Percentiles rank a stretch among this genome's conserved stretches.
These are phyloP conservation scores for Chanos chanos DNA, from an alignment of 2,797 vertebrate genomes.

Conservation along the genomic window DNA sequence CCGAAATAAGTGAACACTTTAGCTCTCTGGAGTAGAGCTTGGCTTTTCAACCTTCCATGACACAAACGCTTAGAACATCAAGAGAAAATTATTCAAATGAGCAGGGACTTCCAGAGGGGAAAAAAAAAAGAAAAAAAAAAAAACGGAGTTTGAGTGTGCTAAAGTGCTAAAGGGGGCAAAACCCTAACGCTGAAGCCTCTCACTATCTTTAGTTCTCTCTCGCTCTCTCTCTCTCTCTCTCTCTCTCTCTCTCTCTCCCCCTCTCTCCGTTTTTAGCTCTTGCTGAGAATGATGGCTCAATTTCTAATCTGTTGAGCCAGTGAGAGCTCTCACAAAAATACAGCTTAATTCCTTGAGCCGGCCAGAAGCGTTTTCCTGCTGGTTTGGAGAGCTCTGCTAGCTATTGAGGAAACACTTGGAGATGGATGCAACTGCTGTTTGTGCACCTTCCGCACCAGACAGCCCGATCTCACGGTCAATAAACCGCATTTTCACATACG, in stretches of 20 bases:
- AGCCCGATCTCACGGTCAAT: slow-evolving; percentile 4
- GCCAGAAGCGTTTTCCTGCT: neutral
- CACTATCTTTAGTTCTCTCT: slow-evolving; percentile 13
- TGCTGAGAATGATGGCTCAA: slow-evolving; percentile 41
- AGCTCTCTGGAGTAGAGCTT: slow-evolving; percentile 5
- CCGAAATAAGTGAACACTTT: slow-evolving; percentile 31
- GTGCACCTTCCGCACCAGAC: slow-evolving; percentile 6
- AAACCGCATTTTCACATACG: neutral
- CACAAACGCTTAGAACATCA: slow-evolving; percentile 31
- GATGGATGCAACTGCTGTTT: neutral
- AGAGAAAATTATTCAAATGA: slow-evolving; percentile 45
- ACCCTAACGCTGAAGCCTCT: slow-evolving; percentile 42
- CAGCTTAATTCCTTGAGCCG: slow-evolving; percentile 31
- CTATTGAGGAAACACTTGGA: too few species aligned
- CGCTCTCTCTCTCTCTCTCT: slow-evolving; percentile 12
- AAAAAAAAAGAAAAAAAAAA: slow-evolving; percentile 16
- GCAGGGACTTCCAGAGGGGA: slow-evolving; percentile 27
- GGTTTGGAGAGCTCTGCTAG: slow-evolving; percentile 2
- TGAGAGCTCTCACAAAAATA: slow-evolving; percentile 25
- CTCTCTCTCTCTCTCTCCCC: neutral
- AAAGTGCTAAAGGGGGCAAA: slow-evolving; percentile 33
- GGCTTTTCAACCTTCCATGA: slow-evolving; percentile 30
- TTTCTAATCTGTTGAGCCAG: slow-evolving; percentile 38
- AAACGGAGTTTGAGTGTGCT: slow-evolving; percentile 16
- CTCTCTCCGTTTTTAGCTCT: slow-evolving; percentile 12